Percentiles rank a stretch among this genome's conserved stretches.
Conservation (phyloP, 30 jellyfish, hydroid and myxozoan species). For the Clytia hemisphaerica region DNA sequence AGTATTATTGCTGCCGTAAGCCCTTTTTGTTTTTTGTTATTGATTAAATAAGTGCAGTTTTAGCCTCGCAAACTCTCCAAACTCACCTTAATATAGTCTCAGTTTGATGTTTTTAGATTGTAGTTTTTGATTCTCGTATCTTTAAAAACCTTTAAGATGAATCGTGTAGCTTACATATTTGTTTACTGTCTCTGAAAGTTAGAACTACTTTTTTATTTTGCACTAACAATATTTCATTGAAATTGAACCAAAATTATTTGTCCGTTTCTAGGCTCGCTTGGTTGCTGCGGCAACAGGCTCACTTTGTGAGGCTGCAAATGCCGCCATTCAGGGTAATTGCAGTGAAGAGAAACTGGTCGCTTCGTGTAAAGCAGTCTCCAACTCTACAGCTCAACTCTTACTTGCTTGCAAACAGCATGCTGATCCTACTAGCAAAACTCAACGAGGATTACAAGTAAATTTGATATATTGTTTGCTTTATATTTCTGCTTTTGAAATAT, state of each 20-base stretch:
- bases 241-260: no score
- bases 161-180: neutral
- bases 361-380: conserved; percentile 94
- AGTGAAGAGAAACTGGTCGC: conserved; percentile 98
- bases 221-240: neutral
- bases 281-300: conserved; percentile 99
- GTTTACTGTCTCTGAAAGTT: neutral
- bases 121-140: neutral
- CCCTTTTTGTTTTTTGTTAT: neutral
- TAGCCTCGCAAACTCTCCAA: no score
- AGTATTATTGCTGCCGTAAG: conserved; percentile 98
- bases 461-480: neutral
- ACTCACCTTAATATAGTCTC: no score
- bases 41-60: no score
- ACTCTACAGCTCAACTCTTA: conserved; percentile 95
- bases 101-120: no score
- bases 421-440: conserved; percentile 93
- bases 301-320: conserved; percentile 99
- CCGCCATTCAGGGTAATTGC: conserved; percentile 99
- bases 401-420: conserved; percentile 98
- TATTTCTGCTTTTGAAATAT: neutral
- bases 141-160: neutral
- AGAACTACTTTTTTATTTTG: neutral
- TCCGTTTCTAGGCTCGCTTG: conserved; percentile 71
- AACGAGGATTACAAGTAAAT: conserved; percentile 81